Percentiles rank a stretch among this genome's conserved stretches.
phyloP scores from a whole-genome alignment of 2,888 invertebrate genomes.

The Hetaerina titia region DNA sequence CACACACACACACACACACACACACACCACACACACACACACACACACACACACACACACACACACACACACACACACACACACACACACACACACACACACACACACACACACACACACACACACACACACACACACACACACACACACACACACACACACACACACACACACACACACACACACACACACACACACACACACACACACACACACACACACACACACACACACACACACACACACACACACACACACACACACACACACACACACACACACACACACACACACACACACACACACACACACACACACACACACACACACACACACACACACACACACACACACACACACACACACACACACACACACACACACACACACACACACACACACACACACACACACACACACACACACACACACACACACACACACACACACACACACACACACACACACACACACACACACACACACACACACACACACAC shows the following conservation, averaged over 20 bases:
- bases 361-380: conserved; percentile 39
- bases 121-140: conserved; percentile 39
- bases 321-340: conserved; percentile 39
- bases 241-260: conserved; percentile 39
- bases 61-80: conserved; percentile 39
- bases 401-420: not conserved
- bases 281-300: conserved; percentile 39
- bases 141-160: conserved; percentile 39
- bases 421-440: not conserved
- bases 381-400: conserved; percentile 38
- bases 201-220: conserved; percentile 39
- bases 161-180: conserved; percentile 39
- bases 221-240: conserved; percentile 39
- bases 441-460: conserved; percentile 1
- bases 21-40: too few relatives aligned
- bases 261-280: conserved; percentile 39
- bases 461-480: conserved; percentile 1
- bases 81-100: conserved; percentile 39
- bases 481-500: conserved; percentile 1
- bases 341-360: conserved; percentile 39
- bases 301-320: conserved; percentile 39
- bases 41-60: conserved; percentile 39
- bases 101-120: conserved; percentile 39
- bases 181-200: conserved; percentile 39
- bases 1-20: too few relatives aligned